These are phyloP conservation scores for Monopterus albus DNA, from an alignment of 2,113 vertebrate species.

Conservation along the genomic window DNA sequence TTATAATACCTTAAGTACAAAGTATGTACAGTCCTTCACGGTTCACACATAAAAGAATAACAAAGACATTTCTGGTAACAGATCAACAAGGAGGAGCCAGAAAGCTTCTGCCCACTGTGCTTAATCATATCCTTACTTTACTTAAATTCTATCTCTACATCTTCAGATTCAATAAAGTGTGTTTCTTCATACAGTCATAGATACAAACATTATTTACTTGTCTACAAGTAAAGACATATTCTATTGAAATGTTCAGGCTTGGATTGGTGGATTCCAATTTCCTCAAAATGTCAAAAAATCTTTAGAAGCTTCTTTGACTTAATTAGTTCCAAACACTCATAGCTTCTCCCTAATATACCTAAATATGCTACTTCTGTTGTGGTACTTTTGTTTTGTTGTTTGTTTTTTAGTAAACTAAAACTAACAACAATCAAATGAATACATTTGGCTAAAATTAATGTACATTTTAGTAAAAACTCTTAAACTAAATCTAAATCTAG, in stretches of 20 bases:
- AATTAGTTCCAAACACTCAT: too few species aligned
- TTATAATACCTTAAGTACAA: not conserved
- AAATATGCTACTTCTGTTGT: too few species aligned
- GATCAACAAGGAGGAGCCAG: not conserved
- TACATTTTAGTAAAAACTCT: too few species aligned
- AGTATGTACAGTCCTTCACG: not conserved
- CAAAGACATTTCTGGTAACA: not conserved
- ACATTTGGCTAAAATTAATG: too few species aligned
- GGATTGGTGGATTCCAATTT: not conserved
- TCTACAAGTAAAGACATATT: not conserved
- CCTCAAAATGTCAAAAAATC: too few species aligned
- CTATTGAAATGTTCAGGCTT: not conserved
- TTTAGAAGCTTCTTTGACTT: too few species aligned
- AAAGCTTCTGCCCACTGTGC: slow-evolving; percentile 19
- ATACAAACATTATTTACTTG: not conserved
- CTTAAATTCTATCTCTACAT: slow-evolving; percentile 28
- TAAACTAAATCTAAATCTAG: too few species aligned
- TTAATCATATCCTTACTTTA: slow-evolving; percentile 40
- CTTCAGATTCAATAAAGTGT: slow-evolving; percentile 19
- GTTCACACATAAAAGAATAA: not conserved
- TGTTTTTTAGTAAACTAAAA: too few species aligned
- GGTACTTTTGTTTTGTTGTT: too few species aligned
- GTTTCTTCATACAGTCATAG: not conserved
- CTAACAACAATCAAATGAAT: too few species aligned
- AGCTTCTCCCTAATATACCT: too few species aligned